A percentile compares a stretch with the other conserved stretches of the same genome.
These are phyloP conservation scores for Tanypteryx hageni DNA, from an alignment of 2,888 invertebrate genomes.

Conservation along the genomic window DNA sequence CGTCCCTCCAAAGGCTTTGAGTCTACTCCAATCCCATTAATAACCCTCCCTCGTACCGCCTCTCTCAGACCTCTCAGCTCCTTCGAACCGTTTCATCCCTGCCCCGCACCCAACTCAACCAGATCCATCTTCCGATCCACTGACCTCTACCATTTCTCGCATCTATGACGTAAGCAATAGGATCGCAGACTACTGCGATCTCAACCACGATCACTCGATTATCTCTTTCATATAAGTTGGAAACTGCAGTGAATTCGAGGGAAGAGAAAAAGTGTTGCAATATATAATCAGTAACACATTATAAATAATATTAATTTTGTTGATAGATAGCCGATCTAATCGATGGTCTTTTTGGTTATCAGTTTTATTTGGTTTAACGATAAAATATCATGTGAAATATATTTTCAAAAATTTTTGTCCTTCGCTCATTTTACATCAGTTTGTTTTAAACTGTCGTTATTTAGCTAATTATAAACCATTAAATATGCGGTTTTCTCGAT, in stretches of 20 bases:
- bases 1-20: constrained; percentile 55
- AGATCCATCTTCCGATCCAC: constrained; percentile 57
- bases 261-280: background rate
- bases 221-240: background rate
- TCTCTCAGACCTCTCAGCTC: background rate
- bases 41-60: background rate
- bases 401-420: too few relatives aligned
- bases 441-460: too few relatives aligned
- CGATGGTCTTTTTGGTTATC: too few relatives aligned
- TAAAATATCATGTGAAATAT: too few relatives aligned
- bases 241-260: background rate
- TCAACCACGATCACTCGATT: background rate
- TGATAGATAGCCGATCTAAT: too few relatives aligned
- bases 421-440: too few relatives aligned
- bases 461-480: too few relatives aligned
- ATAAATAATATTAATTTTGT: too few relatives aligned
- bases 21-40: constrained; percentile 62
- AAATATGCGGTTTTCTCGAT: too few relatives aligned
- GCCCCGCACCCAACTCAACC: background rate
- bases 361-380: too few relatives aligned
- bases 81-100: background rate
- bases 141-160: constrained; percentile 52
- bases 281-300: background rate
- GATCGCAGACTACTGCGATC: background rate
- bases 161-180: constrained; percentile 19